A percentile compares a stretch with the other conserved stretches of the same genome.
phyloP scores from a whole-genome alignment of 2,113 vertebrate genomes.

The Nanorana parkeri region DNA sequence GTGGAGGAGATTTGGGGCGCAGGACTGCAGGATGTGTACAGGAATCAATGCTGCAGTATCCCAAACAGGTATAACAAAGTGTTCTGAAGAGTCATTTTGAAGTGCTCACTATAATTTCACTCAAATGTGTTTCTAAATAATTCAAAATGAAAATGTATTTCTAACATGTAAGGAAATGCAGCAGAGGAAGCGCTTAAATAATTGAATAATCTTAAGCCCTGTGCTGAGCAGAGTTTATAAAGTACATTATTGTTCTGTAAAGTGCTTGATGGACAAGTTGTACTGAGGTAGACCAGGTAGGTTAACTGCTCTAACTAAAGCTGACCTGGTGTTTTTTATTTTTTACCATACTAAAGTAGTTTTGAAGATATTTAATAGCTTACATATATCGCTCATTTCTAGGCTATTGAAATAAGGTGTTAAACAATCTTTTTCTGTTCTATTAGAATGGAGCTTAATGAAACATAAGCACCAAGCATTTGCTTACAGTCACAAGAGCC shows the following conservation, averaged over 20 bases:
- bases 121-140: conserved; percentile 7
- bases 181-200: conserved; percentile 4
- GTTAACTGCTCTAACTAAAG: not conserved
- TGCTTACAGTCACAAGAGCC: too few species aligned
- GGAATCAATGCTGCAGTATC: conserved; percentile 85
- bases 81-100: not conserved
- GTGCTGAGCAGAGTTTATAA: not conserved
- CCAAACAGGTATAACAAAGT: conserved; percentile 81
- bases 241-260: not conserved
- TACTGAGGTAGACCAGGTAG: not conserved
- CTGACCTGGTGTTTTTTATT: too few species aligned
- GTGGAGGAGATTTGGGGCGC: conserved; percentile 77
- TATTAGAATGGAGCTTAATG: too few species aligned
- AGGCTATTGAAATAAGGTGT: too few species aligned
- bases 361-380: too few species aligned
- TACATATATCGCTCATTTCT: too few species aligned
- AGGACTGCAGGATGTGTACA: conserved; percentile 74
- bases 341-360: too few species aligned
- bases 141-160: not conserved
- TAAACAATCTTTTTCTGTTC: too few species aligned
- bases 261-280: conserved; percentile 4
- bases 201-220: conserved; percentile 20
- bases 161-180: conserved; percentile 2
- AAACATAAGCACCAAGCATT: too few species aligned
- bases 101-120: not conserved